Conservation (phyloP, 2,113 vertebrate genomes). For the Eptesicus fuscus region DNA sequence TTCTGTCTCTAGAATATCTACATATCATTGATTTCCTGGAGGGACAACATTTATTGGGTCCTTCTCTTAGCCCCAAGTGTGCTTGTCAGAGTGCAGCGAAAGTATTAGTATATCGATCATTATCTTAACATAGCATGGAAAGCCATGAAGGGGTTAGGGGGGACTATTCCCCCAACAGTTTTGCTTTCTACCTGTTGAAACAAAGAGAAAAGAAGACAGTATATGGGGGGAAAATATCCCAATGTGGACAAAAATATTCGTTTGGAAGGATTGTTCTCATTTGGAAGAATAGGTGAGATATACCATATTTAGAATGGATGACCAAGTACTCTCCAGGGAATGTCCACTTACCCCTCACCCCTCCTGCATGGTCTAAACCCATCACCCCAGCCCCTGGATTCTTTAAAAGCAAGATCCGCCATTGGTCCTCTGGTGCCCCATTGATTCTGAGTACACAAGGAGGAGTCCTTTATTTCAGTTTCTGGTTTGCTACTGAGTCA, state of each 20-base stretch:
- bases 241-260: not conserved
- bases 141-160: fast-evolving
- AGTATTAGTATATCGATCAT: not conserved
- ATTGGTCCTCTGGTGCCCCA: no score
- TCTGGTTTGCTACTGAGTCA: not conserved
- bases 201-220: not conserved
- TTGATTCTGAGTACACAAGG: not conserved
- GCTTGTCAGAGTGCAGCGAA: not conserved
- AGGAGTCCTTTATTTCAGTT: not conserved
- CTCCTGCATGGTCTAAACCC: fast-evolving
- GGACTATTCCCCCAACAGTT: not conserved
- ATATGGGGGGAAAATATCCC: not conserved
- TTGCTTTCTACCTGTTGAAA: not conserved
- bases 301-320: not conserved
- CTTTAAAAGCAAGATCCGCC: not conserved
- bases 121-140: not conserved
- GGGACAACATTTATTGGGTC: not conserved
- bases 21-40: not conserved
- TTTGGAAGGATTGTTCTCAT: not conserved
- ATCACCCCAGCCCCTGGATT: not conserved
- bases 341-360: fast-evolving
- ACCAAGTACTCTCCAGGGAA: not conserved
- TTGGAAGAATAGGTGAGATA: not conserved
- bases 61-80: not conserved
- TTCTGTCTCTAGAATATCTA: not conserved